Evolutionary conservation across 2,797 vertebrate genomes (phyloP), one percentile per base, ranked within the genome.

Genomic region (Characodon lateralis): DNA sequence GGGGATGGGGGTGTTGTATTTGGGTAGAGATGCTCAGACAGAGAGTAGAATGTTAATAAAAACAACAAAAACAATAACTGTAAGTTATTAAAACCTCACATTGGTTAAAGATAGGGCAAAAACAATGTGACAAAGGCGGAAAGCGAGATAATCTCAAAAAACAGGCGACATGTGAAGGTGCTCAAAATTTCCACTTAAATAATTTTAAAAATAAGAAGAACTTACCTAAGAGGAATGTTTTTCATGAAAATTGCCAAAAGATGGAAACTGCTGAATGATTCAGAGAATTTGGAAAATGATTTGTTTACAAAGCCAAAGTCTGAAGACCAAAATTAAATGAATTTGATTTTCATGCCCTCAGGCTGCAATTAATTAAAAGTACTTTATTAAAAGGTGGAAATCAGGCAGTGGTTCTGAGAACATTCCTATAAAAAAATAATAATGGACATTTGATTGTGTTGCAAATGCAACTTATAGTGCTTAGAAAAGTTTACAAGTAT

Each of bases 1-100:
- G 76, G 63, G 68, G 74, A 48, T 63, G 13, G 73, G 72, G 50
- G 68, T 66, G 39, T 10, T 3, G 55, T 48, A 24, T 63, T 74
- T 61, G 51, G 39, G 20, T 61, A 73, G 41, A 51, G 48, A 46
- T 12, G 28, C 31, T 63, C 13, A 39, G 48, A 71, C 31, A 10
- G 31, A 41, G 24, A 51, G 56, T 24, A 61, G 39, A 39, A 51
- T 63, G 41, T 63, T 28, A 74, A 48, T 24, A 51, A 71, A 77
- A 71, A n/a, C 18, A 24, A 50, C 68, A n/a, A n/a, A n/a, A n/a
- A n/a, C n/a, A n/a, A n/a, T n/a, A n/a, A n/a, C 46, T 75, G 13
- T 39, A 66, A 18, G 6, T 16, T 58, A 5, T 48, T 73, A 74
- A 46, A 58, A 28, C 7, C 14, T 12, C 12, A 16, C 22, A 20